Evolutionary conservation across 1,140 invertebrate species (phyloP).

Genomic region (Euborellia annulipes): DNA sequence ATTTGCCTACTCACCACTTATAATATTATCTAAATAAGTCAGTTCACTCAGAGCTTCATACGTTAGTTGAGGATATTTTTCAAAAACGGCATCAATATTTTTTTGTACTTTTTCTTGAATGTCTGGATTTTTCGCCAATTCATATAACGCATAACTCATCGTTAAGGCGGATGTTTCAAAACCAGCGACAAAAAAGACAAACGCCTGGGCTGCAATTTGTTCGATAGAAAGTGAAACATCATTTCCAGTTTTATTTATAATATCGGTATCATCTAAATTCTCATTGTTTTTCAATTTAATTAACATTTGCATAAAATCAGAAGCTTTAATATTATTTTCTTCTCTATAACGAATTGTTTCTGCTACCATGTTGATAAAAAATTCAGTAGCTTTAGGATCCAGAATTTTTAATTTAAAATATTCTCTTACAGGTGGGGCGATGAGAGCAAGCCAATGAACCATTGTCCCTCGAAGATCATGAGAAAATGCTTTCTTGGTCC

Average conservation of each 20-base stretch:
- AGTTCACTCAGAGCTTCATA: not conserved
- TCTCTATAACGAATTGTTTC: too few species aligned
- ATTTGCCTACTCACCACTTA: not conserved
- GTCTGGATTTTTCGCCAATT: constrained; percentile 14
- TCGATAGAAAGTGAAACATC: constrained; percentile 18
- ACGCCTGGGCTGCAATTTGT: constrained; percentile 30
- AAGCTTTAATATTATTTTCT: too few species aligned
- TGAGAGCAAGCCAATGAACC: too few species aligned
- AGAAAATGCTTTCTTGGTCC: not conserved
- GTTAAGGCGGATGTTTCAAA: constrained; percentile 27
- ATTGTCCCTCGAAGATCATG: not conserved
- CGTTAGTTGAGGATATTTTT: not conserved
- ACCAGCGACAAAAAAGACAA: constrained; percentile 33
- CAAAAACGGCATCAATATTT: not conserved
- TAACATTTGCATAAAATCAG: too few species aligned
- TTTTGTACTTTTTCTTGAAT: constrained; percentile 10
- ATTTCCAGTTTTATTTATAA: constrained; percentile 21
- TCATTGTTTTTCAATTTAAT: too few species aligned
- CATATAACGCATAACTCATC: constrained; percentile 16
- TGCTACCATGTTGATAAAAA: too few species aligned
- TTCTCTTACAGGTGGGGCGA: too few species aligned
- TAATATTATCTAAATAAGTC: not conserved
- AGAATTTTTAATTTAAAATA: too few species aligned
- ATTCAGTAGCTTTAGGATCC: too few species aligned
- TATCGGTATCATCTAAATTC: too few species aligned